phyloP scores from a whole-genome alignment of 1,140 invertebrate genomes.

The Protaetia brevitarsis region DNA sequence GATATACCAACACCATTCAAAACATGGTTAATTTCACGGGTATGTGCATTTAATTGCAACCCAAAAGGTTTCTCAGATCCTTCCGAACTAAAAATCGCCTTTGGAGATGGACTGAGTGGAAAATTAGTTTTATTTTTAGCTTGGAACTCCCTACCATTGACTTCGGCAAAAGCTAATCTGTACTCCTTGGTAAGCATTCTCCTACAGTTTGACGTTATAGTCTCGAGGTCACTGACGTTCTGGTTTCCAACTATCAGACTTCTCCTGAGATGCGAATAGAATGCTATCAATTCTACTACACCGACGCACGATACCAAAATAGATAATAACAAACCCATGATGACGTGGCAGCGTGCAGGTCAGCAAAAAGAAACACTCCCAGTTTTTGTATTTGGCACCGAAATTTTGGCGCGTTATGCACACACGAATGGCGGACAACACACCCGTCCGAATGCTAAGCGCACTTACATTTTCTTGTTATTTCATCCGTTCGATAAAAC shows the following conservation, averaged over 20 bases:
- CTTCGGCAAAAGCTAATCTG: not conserved
- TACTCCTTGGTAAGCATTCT: not conserved
- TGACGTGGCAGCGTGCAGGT: not conserved
- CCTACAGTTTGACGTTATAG: not conserved
- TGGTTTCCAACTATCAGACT: not conserved
- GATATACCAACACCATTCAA: not conserved
- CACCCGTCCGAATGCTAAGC: not conserved
- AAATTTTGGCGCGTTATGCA: not conserved
- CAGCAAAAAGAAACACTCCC: not conserved
- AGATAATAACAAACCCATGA: conserved; percentile 67
- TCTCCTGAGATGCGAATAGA: conserved; percentile 21
- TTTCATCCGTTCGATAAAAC: not conserved
- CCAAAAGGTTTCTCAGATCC: not conserved
- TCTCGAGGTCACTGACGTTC: not conserved
- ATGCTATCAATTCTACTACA: conserved; percentile 57
- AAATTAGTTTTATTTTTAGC: not conserved
- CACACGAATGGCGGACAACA: not conserved
- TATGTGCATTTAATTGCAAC: not conserved
- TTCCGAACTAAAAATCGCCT: not conserved
- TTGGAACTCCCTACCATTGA: not conserved
- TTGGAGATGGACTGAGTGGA: not conserved
- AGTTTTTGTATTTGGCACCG: conserved; percentile 14
- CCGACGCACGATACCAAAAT: conserved; percentile 70
- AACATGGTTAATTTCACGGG: not conserved
- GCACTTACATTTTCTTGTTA: not conserved